Evolutionary conservation across 2,888 invertebrate genomes (phyloP), one percentile per base, ranked within the genome.

Genomic region (Sesamia inferens): DNA sequence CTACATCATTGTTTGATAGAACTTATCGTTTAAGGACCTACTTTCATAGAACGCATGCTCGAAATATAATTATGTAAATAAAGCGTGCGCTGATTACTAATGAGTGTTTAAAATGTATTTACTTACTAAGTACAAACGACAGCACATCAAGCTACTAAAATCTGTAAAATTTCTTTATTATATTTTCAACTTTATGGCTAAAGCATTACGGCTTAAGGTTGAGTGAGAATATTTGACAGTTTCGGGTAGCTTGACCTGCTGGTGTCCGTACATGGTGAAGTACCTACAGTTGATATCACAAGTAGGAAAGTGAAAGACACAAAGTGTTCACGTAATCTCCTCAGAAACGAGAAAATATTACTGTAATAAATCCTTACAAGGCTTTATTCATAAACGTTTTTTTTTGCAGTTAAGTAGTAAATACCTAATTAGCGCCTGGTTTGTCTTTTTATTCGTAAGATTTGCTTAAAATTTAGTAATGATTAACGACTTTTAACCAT

Each of bases 1-100:
- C 61, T 44, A 24, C 42, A 54, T 24, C 57, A 74, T 74, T 79
- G 69, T 74, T 74, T 59, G 42, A 68, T 61, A 24, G 51, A 31
- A 31, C 31, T 54, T 55, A 64, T 58, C 63, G 24, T 61, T 57
- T 54, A 55, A 11, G 48, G 57, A 54, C 22, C n/a, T 61, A 54
- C 70, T 79, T 79, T 74, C 80, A 54, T 14, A 47, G 47, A 24
- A 69, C 66, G 59, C 42, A 47, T 57, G 57, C 51, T 69, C 55
- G 67, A 82, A 59, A 61, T 59, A 65, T 55, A 47, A 77, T 31
- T 31, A 31, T 31, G 31, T 31, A 31, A 31, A 51, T 68, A 42
- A 54, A 19, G 11, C 47, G 55, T 81, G 78, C 10, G 5, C n/a
- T 63, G 78, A 44, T 19, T 48, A 31, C 47, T 51, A 64, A 75